phyloP scores from a whole-genome alignment of 2,888 invertebrate species.

The Himalopsyche kuldschensis region DNA sequence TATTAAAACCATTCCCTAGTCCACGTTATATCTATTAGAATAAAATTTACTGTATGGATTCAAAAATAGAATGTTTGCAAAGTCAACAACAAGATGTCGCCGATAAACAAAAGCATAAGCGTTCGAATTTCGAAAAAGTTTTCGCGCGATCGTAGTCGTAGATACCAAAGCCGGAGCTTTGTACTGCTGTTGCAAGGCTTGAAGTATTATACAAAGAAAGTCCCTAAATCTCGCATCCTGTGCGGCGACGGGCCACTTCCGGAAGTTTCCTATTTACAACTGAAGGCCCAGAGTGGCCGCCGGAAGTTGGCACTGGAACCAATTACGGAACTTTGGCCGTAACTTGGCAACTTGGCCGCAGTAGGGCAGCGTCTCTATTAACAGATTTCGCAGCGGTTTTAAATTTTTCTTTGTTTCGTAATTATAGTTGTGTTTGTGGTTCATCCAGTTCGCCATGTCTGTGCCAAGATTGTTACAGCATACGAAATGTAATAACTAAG shows the following conservation, averaged over 20 bases:
- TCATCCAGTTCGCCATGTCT: background rate
- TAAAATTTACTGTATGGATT: no score
- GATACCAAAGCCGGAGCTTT: background rate
- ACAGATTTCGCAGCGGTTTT: background rate
- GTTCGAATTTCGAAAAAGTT: background rate
- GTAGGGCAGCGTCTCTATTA: background rate
- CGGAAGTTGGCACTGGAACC: constrained; percentile 33
- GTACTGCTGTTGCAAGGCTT: background rate
- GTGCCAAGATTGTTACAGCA: no score
- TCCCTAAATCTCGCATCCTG: constrained; percentile 20
- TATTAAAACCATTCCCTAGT: no score
- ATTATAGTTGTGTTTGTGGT: background rate
- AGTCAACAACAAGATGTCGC: background rate
- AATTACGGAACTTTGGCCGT: constrained; percentile 35
- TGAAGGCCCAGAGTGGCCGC: constrained; percentile 16
- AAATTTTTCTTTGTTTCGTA: background rate
- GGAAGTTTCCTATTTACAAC: constrained; percentile 26
- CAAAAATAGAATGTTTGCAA: no score
- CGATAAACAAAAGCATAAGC: background rate
- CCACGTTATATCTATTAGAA: no score
- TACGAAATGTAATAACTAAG: no score
- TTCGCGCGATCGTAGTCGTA: background rate
- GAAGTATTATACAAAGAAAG: constrained; percentile 3
- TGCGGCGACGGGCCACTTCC: constrained; percentile 8
- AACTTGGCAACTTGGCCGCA: constrained; percentile 14